A percentile compares a stretch with the other conserved stretches of the same genome.
These are phyloP conservation scores for Lasioglossum oenotherae DNA, from an alignment of 2,888 invertebrate genomes.

Conservation along the genomic window DNA sequence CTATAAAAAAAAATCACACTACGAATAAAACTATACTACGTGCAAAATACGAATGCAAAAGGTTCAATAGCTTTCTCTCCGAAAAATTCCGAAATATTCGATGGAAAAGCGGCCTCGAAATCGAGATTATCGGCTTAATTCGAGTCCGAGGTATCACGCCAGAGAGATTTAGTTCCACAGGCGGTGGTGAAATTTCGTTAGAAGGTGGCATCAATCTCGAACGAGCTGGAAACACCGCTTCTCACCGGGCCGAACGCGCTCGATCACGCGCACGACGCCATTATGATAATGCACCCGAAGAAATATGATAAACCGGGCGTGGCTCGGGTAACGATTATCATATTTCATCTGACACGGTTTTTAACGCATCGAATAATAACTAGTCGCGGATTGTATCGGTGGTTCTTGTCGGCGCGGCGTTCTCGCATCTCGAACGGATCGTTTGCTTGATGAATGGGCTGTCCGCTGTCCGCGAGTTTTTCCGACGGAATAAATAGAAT, in stretches of 20 bases:
- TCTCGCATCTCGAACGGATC: slow-evolving; percentile 27
- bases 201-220: slow-evolving; percentile 58
- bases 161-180: slow-evolving; percentile 1
- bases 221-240: slow-evolving; percentile 44
- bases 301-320: slow-evolving; percentile 72
- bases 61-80: neutral
- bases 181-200: slow-evolving; percentile 32
- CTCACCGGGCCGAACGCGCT: slow-evolving; percentile 45
- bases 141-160: neutral
- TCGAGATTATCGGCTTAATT: neutral
- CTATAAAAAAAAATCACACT: too few relatives aligned
- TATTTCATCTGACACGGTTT: slow-evolving; percentile 74
- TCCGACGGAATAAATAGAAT: neutral
- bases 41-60: neutral
- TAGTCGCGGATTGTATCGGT: slow-evolving; percentile 48
- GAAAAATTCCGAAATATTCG: neutral
- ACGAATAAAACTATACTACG: neutral
- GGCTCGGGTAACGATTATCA: slow-evolving; percentile 74
- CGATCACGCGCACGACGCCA: slow-evolving; percentile 71
- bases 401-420: slow-evolving; percentile 30
- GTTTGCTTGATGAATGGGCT: slow-evolving; percentile 28
- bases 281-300: slow-evolving; percentile 77
- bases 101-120: neutral
- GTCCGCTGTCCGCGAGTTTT: slow-evolving; percentile 19
- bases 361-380: slow-evolving; percentile 71